Percentiles rank a stretch among this genome's conserved stretches.
Conservation (phyloP, 2,797 vertebrate genomes). For the Hyperoplus immaculatus region DNA sequence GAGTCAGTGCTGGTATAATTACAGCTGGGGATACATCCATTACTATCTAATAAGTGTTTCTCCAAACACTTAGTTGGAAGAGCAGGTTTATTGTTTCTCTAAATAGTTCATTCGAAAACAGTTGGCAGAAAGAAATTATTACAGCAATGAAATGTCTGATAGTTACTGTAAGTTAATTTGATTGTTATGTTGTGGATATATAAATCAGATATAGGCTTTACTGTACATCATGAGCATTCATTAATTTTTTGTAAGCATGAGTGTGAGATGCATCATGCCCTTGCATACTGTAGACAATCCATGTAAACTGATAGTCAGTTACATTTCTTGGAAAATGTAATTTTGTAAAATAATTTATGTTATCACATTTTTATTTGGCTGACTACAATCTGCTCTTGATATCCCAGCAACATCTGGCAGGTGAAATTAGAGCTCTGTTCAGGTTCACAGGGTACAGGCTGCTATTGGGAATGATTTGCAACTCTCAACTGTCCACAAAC, state of each 20-base stretch:
- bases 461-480: constrained; percentile 34
- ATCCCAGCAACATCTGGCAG: constrained; percentile 67
- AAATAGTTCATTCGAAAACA: constrained; percentile 14
- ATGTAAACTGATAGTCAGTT: not conserved
- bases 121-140: constrained; percentile 24
- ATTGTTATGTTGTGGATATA: constrained; percentile 9
- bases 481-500: constrained; percentile 17
- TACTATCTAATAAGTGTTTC: constrained; percentile 71
- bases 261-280: not conserved
- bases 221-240: not conserved
- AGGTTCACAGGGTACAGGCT: constrained; percentile 45
- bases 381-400: constrained; percentile 52
- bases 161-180: not conserved
- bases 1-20: constrained; percentile 68
- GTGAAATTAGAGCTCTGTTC: constrained; percentile 53
- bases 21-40: constrained; percentile 66
- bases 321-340: constrained; percentile 18
- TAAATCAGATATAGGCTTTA: not conserved
- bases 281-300: not conserved
- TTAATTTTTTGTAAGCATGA: not conserved
- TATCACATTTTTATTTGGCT: constrained; percentile 60
- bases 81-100: constrained; percentile 33
- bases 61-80: constrained; percentile 44
- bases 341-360: constrained; percentile 53
- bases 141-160: constrained; percentile 9